These are phyloP conservation scores for Philantomba maxwellii DNA, from an alignment of 2,113 vertebrate species.

Conservation along the genomic window DNA sequence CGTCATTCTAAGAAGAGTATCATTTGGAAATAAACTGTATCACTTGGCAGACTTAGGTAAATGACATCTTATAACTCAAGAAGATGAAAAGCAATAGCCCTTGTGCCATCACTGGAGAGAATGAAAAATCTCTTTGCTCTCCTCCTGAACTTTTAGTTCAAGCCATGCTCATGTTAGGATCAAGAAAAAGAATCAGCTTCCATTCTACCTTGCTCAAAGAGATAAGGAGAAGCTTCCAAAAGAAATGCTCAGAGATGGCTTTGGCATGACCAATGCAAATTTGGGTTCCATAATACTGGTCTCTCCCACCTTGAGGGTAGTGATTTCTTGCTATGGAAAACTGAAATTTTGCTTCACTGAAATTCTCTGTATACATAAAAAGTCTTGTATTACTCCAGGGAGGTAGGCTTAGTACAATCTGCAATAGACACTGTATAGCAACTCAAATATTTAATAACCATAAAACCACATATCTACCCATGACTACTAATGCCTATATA, in stretches of 20 bases:
- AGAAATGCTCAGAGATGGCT: background rate
- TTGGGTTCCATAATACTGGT: background rate
- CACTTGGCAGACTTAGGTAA: background rate
- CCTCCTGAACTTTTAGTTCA: background rate
- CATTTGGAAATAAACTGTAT: constrained; percentile 35
- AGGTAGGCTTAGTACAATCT: background rate
- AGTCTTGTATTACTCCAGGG: background rate
- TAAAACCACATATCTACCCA: background rate
- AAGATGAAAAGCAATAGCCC: background rate
- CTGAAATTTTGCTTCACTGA: background rate
- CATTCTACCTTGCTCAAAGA: background rate
- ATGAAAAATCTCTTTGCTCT: background rate
- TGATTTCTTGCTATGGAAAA: background rate
- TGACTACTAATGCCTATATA: background rate
- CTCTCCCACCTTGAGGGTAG: background rate
- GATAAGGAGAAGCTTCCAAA: background rate
- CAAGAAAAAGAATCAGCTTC: background rate
- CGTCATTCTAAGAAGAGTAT: constrained; percentile 25
- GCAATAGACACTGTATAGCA: background rate
- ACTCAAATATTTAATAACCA: background rate
- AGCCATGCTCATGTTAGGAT: background rate
- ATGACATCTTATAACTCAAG: background rate
- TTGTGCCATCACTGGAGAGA: background rate
- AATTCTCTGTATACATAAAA: background rate
- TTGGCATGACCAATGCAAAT: background rate